Conservation (phyloP, 2,797 vertebrate genomes). For the Choloepus didactylus region DNA sequence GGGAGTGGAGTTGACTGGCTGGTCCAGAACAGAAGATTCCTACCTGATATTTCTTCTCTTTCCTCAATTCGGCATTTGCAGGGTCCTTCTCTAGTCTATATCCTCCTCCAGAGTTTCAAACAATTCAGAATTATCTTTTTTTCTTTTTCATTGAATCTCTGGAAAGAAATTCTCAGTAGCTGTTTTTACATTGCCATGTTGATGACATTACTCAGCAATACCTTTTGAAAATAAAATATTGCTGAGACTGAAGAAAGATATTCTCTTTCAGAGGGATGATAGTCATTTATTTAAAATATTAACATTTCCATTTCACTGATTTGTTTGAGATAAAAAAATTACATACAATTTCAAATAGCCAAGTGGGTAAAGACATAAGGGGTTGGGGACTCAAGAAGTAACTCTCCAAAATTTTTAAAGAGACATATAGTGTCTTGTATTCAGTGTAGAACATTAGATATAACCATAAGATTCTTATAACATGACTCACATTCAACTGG, state of each 20-base stretch:
- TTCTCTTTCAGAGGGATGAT: background rate
- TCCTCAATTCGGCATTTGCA: too few species aligned
- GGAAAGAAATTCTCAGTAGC: too few species aligned
- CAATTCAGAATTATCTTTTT: too few species aligned
- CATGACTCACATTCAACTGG: background rate
- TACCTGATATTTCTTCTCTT: too few species aligned
- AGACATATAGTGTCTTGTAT: background rate
- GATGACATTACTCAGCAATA: background rate
- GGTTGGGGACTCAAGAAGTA: background rate
- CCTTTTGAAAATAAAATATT: background rate
- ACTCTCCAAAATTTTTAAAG: background rate
- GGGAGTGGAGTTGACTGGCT: too few species aligned
- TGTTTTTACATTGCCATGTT: too few species aligned
- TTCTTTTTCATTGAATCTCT: too few species aligned
- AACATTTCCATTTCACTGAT: background rate
- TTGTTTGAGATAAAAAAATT: background rate
- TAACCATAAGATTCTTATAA: background rate
- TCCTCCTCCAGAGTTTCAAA: too few species aligned
- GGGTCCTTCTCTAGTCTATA: too few species aligned
- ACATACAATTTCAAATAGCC: background rate
- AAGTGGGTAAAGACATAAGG: background rate
- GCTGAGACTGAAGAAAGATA: background rate
- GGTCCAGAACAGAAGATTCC: too few species aligned
- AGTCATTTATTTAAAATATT: background rate
- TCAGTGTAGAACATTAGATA: background rate